Evolutionary conservation across 2,888 invertebrate genomes (phyloP), one percentile per base, ranked within the genome.

Genomic region (Drosophila basisetae): DNA sequence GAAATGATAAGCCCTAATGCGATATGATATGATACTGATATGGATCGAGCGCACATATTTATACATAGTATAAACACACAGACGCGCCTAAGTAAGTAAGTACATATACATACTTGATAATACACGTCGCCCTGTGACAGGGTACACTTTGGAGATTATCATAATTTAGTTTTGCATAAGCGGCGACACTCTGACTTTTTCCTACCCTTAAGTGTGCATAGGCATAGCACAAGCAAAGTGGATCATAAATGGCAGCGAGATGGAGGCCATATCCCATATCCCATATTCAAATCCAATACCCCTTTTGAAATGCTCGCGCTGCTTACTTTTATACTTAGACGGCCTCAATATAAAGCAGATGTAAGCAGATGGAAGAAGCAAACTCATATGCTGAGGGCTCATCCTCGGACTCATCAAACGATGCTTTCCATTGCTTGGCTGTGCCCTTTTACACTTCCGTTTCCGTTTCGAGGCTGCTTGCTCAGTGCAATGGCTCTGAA

Each of bases 11-110:
- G 80, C 73, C 67, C 72, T 89, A 89, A 90, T 83, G 82, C 78
- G 80, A 80, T 84, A 86, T 89, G 87, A 90, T 90, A 84, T 80
- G 80, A 80, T 78, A 73, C 87, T 85, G 89, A 90, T 87, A 87
- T 58, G 85, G 76, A 79, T 87, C 83, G 82, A 65, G 73, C 56
- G 66, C 72, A 69, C 73, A 65, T 66, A 37, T 25, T 35, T 18
- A 28, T 52, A 31, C 41, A 58, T 30, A 31, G 22, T 41, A 56
- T 13, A 39, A 39, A 41, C 41, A 31, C 30, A 31, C 30, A 41
- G 2, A 31, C 22, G 41, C 30, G 28, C 25, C 43, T 54, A 63
- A 73, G 62, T 67, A 56, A 37, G 41, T 37, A 35, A 41, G 39
- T 39, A 41, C 28, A 33, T 39, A 16, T 30, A 37, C 31, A 37